Evolutionary conservation across 1,140 invertebrate genomes (phyloP), one percentile per base, ranked within the genome.

Genomic region (Drosophila navojoa): DNA sequence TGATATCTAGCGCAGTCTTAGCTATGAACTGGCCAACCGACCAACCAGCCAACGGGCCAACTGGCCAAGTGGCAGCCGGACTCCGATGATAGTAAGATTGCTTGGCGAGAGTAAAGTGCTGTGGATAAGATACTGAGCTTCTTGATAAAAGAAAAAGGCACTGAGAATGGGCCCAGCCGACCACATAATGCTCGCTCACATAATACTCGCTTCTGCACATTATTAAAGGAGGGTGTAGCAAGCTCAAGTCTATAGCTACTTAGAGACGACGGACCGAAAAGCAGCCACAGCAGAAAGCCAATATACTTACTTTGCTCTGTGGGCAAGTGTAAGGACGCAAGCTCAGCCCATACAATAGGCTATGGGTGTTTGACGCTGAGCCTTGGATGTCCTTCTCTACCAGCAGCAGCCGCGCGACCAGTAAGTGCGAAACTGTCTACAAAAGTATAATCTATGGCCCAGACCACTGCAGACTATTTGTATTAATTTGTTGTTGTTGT

Each of bases 371-470:
- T 19, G 40, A 4, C 40, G 19, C 15, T 32, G 38, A 49, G 25
- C 50, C 38, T 13, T 11, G 47, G 49, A 42, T 16, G 29, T 32
- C n/a, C 53, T 66, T 40, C 19, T 22, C 4, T 13, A 44, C 35
- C 22, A 27, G 4, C 22, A 35, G 42, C 15, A 38, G 7, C 40
- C 42, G 27, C 44, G 60, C 29, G 42, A 35, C 45, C 69, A 25
- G 38, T 76, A 70, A 84, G 80, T 76, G 76, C 76, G 61, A 86
- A 78, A 71, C 75, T 86, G 81, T 85, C 81, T 68, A 74, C 60
- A 67, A 87, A 82, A 87, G 82, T 87, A 77, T 87, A 89, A 87
- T 87, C 82, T 87, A 87, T 81, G 79, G 79, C 66, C 68, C 57
- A 79, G 75, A 85, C 81, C 73, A 77, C 58, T 74, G 77, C 81